A percentile compares a stretch with the other conserved stretches of the same genome.
phyloP scores from a whole-genome alignment of 2,888 invertebrate genomes.

The Agrochola lychnidis region DNA sequence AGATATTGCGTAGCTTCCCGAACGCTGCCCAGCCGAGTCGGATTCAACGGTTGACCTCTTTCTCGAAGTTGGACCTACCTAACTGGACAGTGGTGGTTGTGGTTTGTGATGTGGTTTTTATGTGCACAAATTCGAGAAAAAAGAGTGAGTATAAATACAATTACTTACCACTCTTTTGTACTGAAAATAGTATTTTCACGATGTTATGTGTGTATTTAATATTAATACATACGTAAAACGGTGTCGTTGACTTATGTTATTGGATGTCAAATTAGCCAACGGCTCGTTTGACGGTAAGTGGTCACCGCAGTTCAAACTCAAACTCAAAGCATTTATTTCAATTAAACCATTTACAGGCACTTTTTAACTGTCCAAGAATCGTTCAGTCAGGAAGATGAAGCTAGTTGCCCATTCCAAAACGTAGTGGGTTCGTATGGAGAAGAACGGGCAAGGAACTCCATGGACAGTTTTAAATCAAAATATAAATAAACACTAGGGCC shows the following conservation, averaged over 20 bases:
- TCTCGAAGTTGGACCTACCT: too few species aligned
- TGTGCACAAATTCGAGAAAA: background rate
- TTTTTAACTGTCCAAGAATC: background rate
- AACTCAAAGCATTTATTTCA: background rate
- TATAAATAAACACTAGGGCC: too few species aligned
- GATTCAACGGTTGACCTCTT: too few species aligned
- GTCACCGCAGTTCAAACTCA: background rate
- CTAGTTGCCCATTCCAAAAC: background rate
- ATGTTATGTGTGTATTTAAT: background rate
- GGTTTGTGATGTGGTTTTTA: too few species aligned
- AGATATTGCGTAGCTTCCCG: too few species aligned
- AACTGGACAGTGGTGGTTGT: too few species aligned
- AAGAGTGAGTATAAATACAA: background rate
- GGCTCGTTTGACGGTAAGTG: background rate
- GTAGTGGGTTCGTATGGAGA: background rate
- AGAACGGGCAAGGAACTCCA: background rate
- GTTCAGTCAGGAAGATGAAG: background rate
- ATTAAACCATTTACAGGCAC: background rate
- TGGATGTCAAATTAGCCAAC: background rate
- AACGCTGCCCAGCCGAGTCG: too few species aligned
- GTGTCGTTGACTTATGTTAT: background rate
- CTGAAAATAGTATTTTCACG: conserved; percentile 34
- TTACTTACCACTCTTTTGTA: conserved; percentile 31
- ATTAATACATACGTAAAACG: background rate
- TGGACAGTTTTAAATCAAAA: background rate